These are phyloP conservation scores for Orthosia gracilis DNA, from an alignment of 2,888 invertebrate genomes.

Conservation along the genomic window DNA sequence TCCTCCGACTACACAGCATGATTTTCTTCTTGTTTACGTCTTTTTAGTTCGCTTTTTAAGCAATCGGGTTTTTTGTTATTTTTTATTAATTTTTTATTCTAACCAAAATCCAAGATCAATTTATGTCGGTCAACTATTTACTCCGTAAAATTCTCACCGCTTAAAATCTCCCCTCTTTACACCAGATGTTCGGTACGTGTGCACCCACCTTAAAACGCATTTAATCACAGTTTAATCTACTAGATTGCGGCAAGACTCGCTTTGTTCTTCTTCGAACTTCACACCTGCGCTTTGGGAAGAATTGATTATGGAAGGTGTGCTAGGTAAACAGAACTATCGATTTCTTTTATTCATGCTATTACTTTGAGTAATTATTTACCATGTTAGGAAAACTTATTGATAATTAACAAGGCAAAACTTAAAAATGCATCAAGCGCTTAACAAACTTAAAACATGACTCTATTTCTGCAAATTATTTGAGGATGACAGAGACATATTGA, in stretches of 20 bases:
- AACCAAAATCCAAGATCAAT: too few relatives aligned
- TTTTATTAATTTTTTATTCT: too few relatives aligned
- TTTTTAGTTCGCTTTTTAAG: too few relatives aligned
- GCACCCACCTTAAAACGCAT: constrained; percentile 74
- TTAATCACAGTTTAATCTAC: constrained; percentile 84
- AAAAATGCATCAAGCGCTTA: too few relatives aligned
- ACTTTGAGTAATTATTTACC: background rate
- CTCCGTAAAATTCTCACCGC: background rate
- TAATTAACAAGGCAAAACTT: too few relatives aligned
- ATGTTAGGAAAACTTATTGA: too few relatives aligned
- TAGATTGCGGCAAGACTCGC: constrained; percentile 75
- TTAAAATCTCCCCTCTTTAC: background rate
- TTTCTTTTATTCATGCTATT: background rate
- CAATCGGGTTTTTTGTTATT: too few relatives aligned
- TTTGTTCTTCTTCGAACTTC: constrained; percentile 64
- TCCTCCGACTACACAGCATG: too few relatives aligned
- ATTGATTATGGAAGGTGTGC: constrained; percentile 37
- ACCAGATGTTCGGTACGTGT: constrained; percentile 15
- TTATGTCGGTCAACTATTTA: too few relatives aligned
- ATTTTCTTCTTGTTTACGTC: too few relatives aligned
- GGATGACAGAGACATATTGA: background rate
- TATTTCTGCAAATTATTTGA: too few relatives aligned
- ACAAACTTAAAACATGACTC: background rate
- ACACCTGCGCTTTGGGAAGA: constrained; percentile 40
- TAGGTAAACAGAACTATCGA: background rate